Percentiles rank a stretch among this genome's conserved stretches.
phyloP scores from a whole-genome alignment of 2,797 vertebrate species.

The Pseudocheirus occidentalis region DNA sequence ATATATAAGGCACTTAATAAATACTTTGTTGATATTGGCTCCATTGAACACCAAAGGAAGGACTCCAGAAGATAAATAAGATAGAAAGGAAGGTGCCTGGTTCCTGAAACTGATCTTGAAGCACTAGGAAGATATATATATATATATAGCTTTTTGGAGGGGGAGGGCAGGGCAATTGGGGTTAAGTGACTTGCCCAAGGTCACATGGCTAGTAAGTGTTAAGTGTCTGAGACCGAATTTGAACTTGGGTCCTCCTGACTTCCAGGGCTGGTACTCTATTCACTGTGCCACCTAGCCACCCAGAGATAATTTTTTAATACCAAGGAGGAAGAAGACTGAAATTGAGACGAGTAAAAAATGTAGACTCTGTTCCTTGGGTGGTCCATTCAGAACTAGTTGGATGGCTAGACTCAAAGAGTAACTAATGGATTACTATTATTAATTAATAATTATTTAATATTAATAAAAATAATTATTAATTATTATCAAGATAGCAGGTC shows the following conservation, averaged over 20 bases:
- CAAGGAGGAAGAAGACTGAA: constrained; percentile 65
- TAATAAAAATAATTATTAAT: too few species aligned
- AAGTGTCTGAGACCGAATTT: too few species aligned
- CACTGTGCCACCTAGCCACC: too few species aligned
- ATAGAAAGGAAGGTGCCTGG: constrained; percentile 75
- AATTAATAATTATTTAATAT: too few species aligned
- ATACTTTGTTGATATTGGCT: not conserved
- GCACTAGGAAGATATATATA: constrained; percentile 64
- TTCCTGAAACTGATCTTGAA: constrained; percentile 62
- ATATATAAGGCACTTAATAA: not conserved
- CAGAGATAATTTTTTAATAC: constrained; percentile 76
- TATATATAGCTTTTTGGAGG: too few species aligned
- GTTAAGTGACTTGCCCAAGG: too few species aligned
- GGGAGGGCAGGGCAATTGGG: too few species aligned
- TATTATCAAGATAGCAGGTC: not conserved
- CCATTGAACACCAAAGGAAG: not conserved
- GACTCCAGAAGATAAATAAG: constrained; percentile 31
- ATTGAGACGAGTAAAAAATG: constrained; percentile 64
- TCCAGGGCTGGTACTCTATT: too few species aligned
- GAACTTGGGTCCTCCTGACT: too few species aligned
- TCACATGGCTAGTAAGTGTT: too few species aligned
- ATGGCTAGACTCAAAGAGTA: not conserved
- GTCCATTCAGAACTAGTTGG: not conserved
- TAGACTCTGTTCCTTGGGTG: not conserved
- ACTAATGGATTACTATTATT: not conserved